A percentile compares a stretch with the other conserved stretches of the same genome.
These are phyloP conservation scores for Smithornis capensis DNA, from an alignment of 2,113 vertebrate species.

Conservation along the genomic window DNA sequence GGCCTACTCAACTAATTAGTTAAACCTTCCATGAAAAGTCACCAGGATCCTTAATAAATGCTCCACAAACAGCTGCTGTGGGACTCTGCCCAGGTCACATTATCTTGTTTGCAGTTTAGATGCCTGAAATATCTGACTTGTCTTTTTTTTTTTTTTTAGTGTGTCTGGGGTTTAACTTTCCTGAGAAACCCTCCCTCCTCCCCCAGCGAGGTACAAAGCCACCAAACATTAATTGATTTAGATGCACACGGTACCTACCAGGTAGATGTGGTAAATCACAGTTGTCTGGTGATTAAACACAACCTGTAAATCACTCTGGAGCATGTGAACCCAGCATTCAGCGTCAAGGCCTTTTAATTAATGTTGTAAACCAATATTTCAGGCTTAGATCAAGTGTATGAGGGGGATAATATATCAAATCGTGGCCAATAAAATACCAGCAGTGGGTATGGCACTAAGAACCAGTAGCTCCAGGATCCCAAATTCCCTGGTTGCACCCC, in stretches of 20 bases:
- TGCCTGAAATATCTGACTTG: conserved; percentile 16
- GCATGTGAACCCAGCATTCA: neutral
- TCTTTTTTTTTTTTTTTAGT: neutral
- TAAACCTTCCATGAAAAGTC: conserved; percentile 31
- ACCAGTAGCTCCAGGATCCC: neutral
- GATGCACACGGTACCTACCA: neutral
- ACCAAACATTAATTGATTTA: neutral
- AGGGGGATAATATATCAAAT: neutral
- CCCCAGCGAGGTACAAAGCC: neutral
- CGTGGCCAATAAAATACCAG: conserved; percentile 21
- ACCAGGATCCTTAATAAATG: conserved; percentile 3
- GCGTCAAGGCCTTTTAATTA: conserved; percentile 13
- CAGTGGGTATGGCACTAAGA: neutral
- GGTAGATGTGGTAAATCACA: conserved; percentile 37
- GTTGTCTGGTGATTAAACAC: conserved; percentile 10
- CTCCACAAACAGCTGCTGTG: conserved; percentile 20
- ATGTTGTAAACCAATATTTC: conserved; percentile 40
- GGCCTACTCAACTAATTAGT: conserved; percentile 31
- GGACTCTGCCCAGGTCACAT: conserved; percentile 46
- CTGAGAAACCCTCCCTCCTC: neutral
- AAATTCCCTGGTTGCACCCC: neutral
- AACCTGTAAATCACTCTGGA: neutral
- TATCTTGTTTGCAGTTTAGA: conserved; percentile 62
- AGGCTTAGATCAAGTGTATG: neutral
- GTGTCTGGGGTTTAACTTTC: neutral